These are phyloP conservation scores for Drosophila nigricruria DNA, from an alignment of 2,888 invertebrate genomes.

Conservation along the genomic window DNA sequence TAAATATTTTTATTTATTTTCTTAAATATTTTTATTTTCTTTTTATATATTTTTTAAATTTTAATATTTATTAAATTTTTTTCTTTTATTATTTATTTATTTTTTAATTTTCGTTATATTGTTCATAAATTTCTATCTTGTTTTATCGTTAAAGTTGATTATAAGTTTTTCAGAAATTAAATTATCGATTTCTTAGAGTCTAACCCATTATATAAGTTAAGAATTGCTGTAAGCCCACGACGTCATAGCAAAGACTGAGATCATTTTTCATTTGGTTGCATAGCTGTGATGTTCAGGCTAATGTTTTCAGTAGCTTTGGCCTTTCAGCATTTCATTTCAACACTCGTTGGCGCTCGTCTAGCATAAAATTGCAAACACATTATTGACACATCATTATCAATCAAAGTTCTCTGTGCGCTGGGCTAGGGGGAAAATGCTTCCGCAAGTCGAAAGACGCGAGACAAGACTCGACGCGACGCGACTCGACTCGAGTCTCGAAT, in stretches of 20 bases:
- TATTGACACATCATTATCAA: slow-evolving; percentile 84
- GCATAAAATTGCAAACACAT: slow-evolving; percentile 76
- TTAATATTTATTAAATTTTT: too few species aligned
- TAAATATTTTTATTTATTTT: too few species aligned
- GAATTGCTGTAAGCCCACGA: not conserved
- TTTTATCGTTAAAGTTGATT: too few species aligned
- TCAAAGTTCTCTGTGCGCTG: slow-evolving; percentile 47
- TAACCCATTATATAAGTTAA: not conserved
- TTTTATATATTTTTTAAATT: too few species aligned
- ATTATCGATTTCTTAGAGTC: not conserved
- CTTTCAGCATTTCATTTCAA: slow-evolving; percentile 26
- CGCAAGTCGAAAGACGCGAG: slow-evolving; percentile 44
- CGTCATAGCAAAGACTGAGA: not conserved
- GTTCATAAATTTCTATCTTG: too few species aligned
- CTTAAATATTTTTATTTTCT: too few species aligned
- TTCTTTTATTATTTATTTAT: too few species aligned
- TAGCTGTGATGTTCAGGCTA: not conserved
- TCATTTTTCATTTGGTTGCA: slow-evolving; percentile 18
- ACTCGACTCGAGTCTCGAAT: slow-evolving; percentile 19
- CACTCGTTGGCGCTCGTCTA: slow-evolving; percentile 40
- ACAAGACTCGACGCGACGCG: slow-evolving; percentile 9
- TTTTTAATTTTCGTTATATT: too few species aligned
- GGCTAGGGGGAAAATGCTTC: slow-evolving; percentile 46
- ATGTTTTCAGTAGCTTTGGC: slow-evolving; percentile 21
- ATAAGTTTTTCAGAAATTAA: too few species aligned